Evolutionary conservation across 2,797 vertebrate species (phyloP).

Genomic region (Pseudomugil tenellus): DNA sequence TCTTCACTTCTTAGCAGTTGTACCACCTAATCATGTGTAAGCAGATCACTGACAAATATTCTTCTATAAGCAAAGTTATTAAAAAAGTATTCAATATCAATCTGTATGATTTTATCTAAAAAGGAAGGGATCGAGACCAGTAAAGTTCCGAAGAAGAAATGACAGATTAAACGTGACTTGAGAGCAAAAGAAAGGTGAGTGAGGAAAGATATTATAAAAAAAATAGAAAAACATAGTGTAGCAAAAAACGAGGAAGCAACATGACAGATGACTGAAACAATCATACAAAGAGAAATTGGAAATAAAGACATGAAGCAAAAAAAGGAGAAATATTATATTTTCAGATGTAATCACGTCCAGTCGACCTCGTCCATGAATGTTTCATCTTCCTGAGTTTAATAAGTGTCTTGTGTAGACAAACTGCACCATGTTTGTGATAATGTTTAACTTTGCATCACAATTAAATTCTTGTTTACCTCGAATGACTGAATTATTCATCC

Average conservation of each 20-base stretch:
- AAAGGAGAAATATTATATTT: slow-evolving; percentile 21
- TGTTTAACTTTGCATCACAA: slow-evolving; percentile 18
- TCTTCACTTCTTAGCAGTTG: neutral
- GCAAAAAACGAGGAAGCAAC: neutral
- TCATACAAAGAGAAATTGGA: neutral
- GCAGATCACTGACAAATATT: neutral
- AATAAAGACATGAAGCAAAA: slow-evolving; percentile 16
- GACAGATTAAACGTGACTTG: neutral
- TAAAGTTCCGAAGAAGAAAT: neutral
- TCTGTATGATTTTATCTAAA: neutral
- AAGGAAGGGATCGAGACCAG: neutral
- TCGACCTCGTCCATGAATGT: slow-evolving; percentile 15
- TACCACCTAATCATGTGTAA: neutral
- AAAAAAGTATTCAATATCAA: neutral
- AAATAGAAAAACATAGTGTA: rapidly evolving
- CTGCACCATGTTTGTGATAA: slow-evolving; percentile 16
- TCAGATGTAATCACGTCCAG: slow-evolving; percentile 20
- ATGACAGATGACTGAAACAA: neutral
- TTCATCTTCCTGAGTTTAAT: slow-evolving; percentile 50
- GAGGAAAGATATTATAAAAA: neutral
- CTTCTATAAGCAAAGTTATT: neutral
- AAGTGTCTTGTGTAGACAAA: slow-evolving; percentile 11
- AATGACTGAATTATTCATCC: neutral
- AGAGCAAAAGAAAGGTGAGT: neutral
- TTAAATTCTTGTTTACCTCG: slow-evolving; percentile 17